Percentiles rank a stretch among this genome's conserved stretches.
phyloP scores from a whole-genome alignment of 2,113 vertebrate genomes.

The Cavia aperea region DNA sequence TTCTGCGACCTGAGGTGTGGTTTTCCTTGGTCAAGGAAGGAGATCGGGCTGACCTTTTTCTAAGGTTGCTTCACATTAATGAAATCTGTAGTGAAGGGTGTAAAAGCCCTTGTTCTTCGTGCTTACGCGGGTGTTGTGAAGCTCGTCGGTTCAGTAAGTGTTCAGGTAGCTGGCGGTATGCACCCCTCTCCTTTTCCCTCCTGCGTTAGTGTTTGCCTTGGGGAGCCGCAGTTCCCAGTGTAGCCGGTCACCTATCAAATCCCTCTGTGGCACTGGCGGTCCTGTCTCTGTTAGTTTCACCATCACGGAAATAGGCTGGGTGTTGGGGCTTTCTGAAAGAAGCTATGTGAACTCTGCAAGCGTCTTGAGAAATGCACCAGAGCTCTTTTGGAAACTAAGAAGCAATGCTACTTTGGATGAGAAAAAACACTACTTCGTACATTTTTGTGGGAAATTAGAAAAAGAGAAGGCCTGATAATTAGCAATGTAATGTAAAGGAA shows the following conservation, averaged over 20 bases:
- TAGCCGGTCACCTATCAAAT: background rate
- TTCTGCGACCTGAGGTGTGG: too few species aligned
- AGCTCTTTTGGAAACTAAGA: background rate
- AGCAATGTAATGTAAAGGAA: background rate
- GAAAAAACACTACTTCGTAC: background rate
- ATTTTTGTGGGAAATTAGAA: background rate
- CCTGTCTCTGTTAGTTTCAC: background rate
- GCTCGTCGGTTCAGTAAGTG: background rate
- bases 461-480: background rate
- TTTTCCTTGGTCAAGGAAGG: too few species aligned
- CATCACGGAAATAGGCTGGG: background rate
- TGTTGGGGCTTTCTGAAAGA: background rate
- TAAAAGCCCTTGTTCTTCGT: background rate
- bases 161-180: background rate
- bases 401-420: slow-evolving; percentile 31
- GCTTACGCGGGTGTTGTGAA: background rate
- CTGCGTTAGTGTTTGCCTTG: background rate
- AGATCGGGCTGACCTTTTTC: background rate
- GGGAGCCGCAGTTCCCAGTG: background rate
- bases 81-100: background rate
- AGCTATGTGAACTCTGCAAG: background rate
- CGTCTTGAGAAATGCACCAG: background rate
- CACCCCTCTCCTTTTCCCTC: background rate
- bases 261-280: background rate
- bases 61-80: background rate